phyloP scores from a whole-genome alignment of 2,888 invertebrate species.

The Amiota communis region DNA sequence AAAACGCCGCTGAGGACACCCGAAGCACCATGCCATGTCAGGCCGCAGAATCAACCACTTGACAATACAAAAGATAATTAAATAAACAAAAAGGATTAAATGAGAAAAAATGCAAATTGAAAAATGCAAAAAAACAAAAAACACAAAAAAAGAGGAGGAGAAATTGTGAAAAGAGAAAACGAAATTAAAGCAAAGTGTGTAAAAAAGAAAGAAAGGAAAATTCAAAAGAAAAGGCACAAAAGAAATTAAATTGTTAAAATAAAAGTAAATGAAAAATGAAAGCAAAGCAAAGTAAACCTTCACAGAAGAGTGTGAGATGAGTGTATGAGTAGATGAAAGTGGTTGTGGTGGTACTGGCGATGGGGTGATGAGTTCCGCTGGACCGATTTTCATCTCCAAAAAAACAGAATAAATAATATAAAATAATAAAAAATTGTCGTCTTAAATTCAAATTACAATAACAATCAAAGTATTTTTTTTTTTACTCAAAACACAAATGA shows the following conservation, averaged over 20 bases:
- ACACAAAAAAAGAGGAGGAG: constrained; percentile 37
- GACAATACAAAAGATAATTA: constrained; percentile 34
- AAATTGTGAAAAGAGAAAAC: constrained; percentile 42
- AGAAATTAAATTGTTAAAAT: constrained; percentile 30
- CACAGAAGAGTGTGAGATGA: no score
- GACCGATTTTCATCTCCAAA: background rate
- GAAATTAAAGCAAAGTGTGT: constrained; percentile 24
- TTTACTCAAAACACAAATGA: constrained; percentile 12
- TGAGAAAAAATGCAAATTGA: constrained; percentile 41
- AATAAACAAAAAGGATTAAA: constrained; percentile 48
- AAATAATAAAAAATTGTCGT: constrained; percentile 2
- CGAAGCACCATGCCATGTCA: background rate
- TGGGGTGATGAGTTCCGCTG: background rate
- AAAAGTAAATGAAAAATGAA: constrained; percentile 29
- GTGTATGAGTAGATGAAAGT: background rate
- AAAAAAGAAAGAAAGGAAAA: constrained; percentile 8
- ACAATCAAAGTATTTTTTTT: constrained; percentile 27
- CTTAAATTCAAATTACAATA: constrained; percentile 25
- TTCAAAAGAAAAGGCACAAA: constrained; percentile 8
- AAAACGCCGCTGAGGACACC: background rate
- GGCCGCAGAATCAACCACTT: constrained; percentile 30
- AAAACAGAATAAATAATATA: background rate
- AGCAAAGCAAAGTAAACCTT: constrained; percentile 3
- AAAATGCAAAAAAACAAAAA: constrained; percentile 32
- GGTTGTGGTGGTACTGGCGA: background rate